phyloP scores from a whole-genome alignment of 2,113 vertebrate genomes.

The Centropus unirufus region DNA sequence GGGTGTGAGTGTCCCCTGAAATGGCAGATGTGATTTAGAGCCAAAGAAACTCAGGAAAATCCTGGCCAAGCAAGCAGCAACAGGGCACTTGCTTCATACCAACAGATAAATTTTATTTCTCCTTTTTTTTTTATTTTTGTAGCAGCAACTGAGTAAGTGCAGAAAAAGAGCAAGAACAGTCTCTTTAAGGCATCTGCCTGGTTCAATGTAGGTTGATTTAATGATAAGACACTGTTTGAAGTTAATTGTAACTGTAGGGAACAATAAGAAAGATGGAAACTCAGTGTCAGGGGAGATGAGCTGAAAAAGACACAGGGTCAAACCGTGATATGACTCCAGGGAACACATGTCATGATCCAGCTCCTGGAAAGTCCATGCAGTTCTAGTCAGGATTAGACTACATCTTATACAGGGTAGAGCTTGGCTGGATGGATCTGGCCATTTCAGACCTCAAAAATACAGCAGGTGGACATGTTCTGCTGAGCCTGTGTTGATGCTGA shows the following conservation, averaged over 20 bases:
- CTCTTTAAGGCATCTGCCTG: constrained; percentile 6
- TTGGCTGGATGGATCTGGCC: background rate
- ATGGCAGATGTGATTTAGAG: background rate
- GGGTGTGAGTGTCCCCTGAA: no score
- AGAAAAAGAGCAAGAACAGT: background rate
- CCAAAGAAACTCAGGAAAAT: background rate
- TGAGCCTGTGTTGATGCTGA: background rate
- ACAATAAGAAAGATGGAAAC: background rate
- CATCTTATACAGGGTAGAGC: background rate
- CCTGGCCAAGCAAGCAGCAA: background rate
- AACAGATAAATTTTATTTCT: background rate
- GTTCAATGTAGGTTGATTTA: constrained; percentile 14
- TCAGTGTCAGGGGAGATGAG: background rate
- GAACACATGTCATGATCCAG: background rate
- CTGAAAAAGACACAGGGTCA: background rate
- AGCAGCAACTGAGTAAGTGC: background rate
- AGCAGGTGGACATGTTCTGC: background rate
- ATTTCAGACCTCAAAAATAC: background rate
- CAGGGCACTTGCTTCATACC: background rate
- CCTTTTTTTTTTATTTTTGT: background rate
- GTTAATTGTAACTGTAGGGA: constrained; percentile 13
- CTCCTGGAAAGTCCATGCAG: background rate
- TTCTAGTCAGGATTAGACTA: background rate
- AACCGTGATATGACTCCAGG: background rate
- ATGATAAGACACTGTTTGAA: constrained; percentile 26